Percentiles rank a stretch among this genome's conserved stretches.
phyloP scores from a whole-genome alignment of 2,797 vertebrate genomes.

The Cossypha niveicapilla region DNA sequence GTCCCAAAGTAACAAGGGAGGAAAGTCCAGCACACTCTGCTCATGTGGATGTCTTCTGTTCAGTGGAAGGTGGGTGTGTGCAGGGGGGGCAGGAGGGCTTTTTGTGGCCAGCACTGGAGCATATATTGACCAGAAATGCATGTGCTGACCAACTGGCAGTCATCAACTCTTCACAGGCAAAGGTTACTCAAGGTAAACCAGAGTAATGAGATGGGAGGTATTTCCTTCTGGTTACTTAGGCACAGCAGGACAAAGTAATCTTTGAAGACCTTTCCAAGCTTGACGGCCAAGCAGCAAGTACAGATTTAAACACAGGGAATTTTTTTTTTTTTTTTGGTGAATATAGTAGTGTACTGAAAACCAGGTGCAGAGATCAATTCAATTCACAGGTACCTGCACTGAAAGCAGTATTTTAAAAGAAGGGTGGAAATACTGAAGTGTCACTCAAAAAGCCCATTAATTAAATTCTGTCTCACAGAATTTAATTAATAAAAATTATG shows the following conservation, averaged over 20 bases:
- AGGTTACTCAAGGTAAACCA: slow-evolving; percentile 46
- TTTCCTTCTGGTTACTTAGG: slow-evolving; percentile 47
- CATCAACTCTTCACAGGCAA: neutral
- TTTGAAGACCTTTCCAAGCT: slow-evolving; percentile 13
- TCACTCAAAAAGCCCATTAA: neutral
- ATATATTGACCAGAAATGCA: neutral
- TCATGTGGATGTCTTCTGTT: neutral
- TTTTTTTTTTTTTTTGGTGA: neutral
- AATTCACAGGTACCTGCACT: neutral
- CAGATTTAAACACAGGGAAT: neutral
- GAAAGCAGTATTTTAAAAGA: neutral
- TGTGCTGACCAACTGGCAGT: neutral
- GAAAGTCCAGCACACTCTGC: neutral
- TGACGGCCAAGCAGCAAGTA: neutral
- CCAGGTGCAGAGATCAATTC: neutral
- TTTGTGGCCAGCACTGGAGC: neutral
- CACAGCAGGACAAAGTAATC: slow-evolving; percentile 55
- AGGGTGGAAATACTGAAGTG: neutral
- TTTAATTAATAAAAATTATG: neutral
- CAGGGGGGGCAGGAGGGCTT: neutral
- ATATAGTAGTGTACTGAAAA: neutral
- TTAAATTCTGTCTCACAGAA: neutral
- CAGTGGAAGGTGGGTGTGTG: too few species aligned
- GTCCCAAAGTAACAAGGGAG: neutral
- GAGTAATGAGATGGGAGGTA: slow-evolving; percentile 21